A percentile compares a stretch with the other conserved stretches of the same genome.
Evolutionary conservation across 2,113 vertebrate genomes (phyloP).

Genomic region (Paramormyrops kingsleyae): DNA sequence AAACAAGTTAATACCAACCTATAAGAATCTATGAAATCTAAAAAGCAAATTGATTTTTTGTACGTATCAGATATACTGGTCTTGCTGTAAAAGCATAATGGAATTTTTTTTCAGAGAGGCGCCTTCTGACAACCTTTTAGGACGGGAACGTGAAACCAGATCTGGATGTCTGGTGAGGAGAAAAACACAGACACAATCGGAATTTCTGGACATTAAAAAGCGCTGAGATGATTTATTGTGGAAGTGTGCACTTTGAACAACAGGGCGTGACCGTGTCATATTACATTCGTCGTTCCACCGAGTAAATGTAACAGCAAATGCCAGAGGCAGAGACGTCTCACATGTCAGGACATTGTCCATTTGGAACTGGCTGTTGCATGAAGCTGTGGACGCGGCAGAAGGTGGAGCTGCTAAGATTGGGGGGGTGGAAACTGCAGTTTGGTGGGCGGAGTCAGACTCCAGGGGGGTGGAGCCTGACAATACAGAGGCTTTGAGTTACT

Average conservation of each 20-base stretch:
- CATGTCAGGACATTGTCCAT: slow-evolving; percentile 1
- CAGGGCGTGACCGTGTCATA: neutral
- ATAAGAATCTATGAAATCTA: slow-evolving; percentile 1
- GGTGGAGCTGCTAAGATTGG: neutral
- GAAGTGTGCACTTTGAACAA: neutral
- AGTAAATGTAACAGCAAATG: neutral
- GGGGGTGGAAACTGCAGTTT: neutral
- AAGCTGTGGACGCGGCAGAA: neutral
- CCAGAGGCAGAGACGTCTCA: neutral
- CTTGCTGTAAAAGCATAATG: neutral
- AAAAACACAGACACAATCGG: neutral
- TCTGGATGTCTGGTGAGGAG: neutral
- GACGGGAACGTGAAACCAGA: neutral
- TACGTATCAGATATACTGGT: neutral
- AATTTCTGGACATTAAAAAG: slow-evolving; percentile 12
- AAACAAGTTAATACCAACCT: neutral
- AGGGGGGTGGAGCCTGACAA: neutral
- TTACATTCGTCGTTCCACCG: neutral
- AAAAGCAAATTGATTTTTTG: neutral
- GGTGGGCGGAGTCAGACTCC: neutral
- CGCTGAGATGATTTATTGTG: slow-evolving; percentile 13
- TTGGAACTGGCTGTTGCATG: neutral
- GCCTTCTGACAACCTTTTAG: neutral
- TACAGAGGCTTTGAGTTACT: slow-evolving; percentile 32
- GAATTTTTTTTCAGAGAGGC: neutral